phyloP scores from a whole-genome alignment of 2,888 invertebrate genomes.

The Zygaena filipendulae region DNA sequence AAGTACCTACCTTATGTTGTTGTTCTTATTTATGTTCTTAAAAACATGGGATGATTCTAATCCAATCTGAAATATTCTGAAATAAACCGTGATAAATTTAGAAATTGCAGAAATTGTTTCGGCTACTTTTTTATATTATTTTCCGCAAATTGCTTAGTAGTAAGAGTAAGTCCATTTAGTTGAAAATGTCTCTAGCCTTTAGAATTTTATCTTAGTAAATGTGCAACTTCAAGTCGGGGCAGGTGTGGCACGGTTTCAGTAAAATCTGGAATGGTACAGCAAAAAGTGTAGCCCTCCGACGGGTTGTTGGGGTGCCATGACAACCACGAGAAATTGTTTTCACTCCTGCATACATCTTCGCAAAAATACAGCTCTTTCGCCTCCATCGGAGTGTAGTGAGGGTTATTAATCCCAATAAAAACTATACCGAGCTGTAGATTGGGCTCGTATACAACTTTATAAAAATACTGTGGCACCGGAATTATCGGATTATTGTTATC shows the following conservation, averaged over 20 bases:
- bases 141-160: too few relatives aligned
- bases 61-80: too few relatives aligned
- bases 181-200: too few relatives aligned
- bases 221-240: slow-evolving; percentile 57
- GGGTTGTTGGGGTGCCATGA: slow-evolving; percentile 60
- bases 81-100: too few relatives aligned
- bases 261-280: slow-evolving; percentile 69
- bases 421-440: slow-evolving; percentile 54
- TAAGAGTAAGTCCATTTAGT: too few relatives aligned
- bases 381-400: slow-evolving; percentile 43
- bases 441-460: slow-evolving; percentile 68
- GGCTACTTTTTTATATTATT: too few relatives aligned
- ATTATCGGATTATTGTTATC: slow-evolving; percentile 46
- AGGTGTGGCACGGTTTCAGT: slow-evolving; percentile 52
- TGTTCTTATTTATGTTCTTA: too few relatives aligned
- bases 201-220: too few relatives aligned
- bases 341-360: slow-evolving; percentile 51
- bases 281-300: slow-evolving; percentile 66
- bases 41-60: too few relatives aligned
- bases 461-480: slow-evolving; percentile 53
- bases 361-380: slow-evolving; percentile 51
- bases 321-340: slow-evolving; percentile 65
- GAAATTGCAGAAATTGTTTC: too few relatives aligned
- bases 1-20: too few relatives aligned
- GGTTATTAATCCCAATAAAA: slow-evolving; percentile 73